Percentiles rank a stretch among this genome's conserved stretches.
Conservation (phyloP, 2,797 vertebrate genomes). For the Gouania willdenowi region DNA sequence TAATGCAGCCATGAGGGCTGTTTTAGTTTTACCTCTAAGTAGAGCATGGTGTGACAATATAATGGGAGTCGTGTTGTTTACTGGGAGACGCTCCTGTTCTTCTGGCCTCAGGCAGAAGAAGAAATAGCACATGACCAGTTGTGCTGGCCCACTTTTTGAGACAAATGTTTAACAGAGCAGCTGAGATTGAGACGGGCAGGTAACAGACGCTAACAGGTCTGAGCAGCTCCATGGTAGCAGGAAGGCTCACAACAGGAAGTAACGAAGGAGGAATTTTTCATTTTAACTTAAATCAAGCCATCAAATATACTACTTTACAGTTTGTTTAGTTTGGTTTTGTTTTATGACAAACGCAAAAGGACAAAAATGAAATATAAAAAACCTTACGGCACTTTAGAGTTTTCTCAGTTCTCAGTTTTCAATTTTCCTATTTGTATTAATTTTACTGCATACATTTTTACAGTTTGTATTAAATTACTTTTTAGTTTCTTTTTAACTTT, state of each 20-base stretch:
- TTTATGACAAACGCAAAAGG: too few relatives aligned
- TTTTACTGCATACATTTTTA: too few relatives aligned
- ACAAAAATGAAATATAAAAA: too few relatives aligned
- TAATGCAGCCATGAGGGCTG: slow-evolving; percentile 5
- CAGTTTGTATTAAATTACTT: too few relatives aligned
- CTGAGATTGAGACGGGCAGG: neutral
- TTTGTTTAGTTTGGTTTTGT: too few relatives aligned
- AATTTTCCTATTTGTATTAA: too few relatives aligned
- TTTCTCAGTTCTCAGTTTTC: too few relatives aligned
- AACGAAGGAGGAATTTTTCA: too few relatives aligned
- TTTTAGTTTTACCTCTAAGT: slow-evolving; percentile 28
- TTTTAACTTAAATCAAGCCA: too few relatives aligned
- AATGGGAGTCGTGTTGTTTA: slow-evolving; percentile 36
- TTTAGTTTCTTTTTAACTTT: too few relatives aligned
- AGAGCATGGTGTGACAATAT: slow-evolving; percentile 20
- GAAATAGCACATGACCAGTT: slow-evolving; percentile 14
- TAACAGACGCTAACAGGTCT: slow-evolving; percentile 22
- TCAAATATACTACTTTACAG: too few relatives aligned
- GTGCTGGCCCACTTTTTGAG: slow-evolving; percentile 28
- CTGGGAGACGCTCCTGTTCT: slow-evolving; percentile 21
- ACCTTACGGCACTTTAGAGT: too few relatives aligned
- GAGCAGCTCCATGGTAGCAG: slow-evolving; percentile 8
- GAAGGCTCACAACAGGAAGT: slow-evolving; percentile 1
- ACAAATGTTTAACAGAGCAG: slow-evolving; percentile 7
- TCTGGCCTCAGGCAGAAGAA: slow-evolving; percentile 20